phyloP scores from a whole-genome alignment of 2,113 vertebrate species.

The Tragelaphus imberbis region DNA sequence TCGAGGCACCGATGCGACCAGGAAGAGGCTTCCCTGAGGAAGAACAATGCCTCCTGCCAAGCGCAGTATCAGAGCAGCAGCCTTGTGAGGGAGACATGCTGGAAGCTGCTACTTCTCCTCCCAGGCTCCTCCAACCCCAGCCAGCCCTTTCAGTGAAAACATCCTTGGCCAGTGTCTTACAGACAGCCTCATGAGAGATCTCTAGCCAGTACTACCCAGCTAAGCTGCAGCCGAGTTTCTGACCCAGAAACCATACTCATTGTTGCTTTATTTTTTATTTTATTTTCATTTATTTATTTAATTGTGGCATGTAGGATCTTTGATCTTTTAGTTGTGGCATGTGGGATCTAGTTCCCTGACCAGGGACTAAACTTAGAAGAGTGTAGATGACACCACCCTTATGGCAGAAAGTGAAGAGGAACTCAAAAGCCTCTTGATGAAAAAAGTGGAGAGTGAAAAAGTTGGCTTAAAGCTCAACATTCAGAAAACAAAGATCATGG shows the following conservation, averaged over 20 bases:
- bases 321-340: background rate
- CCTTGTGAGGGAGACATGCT: fast-evolving
- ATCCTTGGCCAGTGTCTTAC: background rate
- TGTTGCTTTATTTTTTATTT: background rate
- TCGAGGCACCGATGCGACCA: background rate
- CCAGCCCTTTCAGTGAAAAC: background rate
- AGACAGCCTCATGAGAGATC: background rate
- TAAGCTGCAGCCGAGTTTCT: background rate
- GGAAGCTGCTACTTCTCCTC: background rate
- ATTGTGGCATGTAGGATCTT: background rate
- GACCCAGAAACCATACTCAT: background rate
- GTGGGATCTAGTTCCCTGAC: background rate
- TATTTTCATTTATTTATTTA: background rate
- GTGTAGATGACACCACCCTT: too few relatives aligned
- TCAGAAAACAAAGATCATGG: too few relatives aligned
- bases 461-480: too few relatives aligned
- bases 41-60: background rate
- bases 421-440: too few relatives aligned
- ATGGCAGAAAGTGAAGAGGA: too few relatives aligned
- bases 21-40: background rate
- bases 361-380: background rate
- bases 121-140: background rate
- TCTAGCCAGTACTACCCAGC: background rate
- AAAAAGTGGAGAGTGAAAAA: too few relatives aligned
- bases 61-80: background rate